Conservation (phyloP, 2,888 invertebrate genomes). For the Phasia obesa region DNA sequence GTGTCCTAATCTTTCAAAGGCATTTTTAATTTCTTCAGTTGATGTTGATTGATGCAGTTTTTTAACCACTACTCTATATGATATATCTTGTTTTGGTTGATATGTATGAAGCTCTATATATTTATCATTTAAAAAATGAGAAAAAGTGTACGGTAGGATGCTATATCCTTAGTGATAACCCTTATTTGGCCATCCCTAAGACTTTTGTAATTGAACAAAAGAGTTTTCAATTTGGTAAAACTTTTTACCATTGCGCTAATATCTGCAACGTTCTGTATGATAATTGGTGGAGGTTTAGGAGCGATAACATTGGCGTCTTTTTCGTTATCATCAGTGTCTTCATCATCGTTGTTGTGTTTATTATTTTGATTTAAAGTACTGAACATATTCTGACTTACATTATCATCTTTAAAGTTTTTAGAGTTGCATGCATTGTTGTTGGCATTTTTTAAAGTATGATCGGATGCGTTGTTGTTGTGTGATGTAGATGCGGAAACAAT, state of each 20-base stretch:
- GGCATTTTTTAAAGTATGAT: not conserved
- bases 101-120: no score
- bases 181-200: not conserved
- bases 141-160: not conserved
- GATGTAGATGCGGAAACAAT: not conserved
- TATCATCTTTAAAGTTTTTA: not conserved
- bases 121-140: not conserved
- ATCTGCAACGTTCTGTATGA: no score
- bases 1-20: no score
- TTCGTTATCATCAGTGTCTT: no score
- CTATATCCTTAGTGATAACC: not conserved
- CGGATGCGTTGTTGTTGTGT: not conserved
- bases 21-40: no score
- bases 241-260: no score
- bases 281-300: not conserved
- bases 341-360: not conserved
- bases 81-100: no score
- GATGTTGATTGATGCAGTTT: no score
- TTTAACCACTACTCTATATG: no score
- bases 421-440: not conserved
- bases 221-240: no score
- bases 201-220: no score
- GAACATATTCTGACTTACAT: conserved; percentile 1
- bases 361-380: conserved; percentile 2
- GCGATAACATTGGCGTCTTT: no score